A percentile compares a stretch with the other conserved stretches of the same genome.
Evolutionary conservation across 1,140 invertebrate species (phyloP).

Genomic region (Ylistrum balloti): DNA sequence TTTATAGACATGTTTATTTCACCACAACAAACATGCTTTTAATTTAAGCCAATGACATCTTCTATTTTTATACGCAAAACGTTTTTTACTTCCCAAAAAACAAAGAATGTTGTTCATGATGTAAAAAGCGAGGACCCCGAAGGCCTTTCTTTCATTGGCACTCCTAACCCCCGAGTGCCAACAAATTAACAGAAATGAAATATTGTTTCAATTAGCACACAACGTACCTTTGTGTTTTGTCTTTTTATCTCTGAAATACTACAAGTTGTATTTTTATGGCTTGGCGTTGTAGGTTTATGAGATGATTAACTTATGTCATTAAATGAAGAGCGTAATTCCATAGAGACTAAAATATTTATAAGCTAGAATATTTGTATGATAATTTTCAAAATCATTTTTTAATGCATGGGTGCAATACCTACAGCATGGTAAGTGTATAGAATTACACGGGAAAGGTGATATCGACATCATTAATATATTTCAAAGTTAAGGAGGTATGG

Average conservation of each 20-base stretch:
- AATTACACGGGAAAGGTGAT: too few species aligned
- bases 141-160: not conserved
- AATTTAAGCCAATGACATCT: not conserved
- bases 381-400: too few species aligned
- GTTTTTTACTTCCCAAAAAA: not conserved
- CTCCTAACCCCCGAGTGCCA: not conserved
- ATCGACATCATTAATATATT: too few species aligned
- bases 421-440: too few species aligned
- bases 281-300: not conserved
- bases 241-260: not conserved
- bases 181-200: not conserved
- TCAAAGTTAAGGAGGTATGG: too few species aligned
- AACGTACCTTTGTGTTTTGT: conserved; percentile 19
- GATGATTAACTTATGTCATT: not conserved
- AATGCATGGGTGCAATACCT: too few species aligned
- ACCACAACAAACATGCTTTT: not conserved
- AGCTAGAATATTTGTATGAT: too few species aligned
- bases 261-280: not conserved
- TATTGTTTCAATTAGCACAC: conserved; percentile 8
- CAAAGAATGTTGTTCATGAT: not conserved
- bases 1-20: not conserved
- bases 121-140: not conserved
- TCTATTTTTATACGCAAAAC: not conserved
- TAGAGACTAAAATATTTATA: too few species aligned
- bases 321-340: too few species aligned